Evolutionary conservation across 2,113 vertebrate species (phyloP).

Genomic region (Aramus guarauna): DNA sequence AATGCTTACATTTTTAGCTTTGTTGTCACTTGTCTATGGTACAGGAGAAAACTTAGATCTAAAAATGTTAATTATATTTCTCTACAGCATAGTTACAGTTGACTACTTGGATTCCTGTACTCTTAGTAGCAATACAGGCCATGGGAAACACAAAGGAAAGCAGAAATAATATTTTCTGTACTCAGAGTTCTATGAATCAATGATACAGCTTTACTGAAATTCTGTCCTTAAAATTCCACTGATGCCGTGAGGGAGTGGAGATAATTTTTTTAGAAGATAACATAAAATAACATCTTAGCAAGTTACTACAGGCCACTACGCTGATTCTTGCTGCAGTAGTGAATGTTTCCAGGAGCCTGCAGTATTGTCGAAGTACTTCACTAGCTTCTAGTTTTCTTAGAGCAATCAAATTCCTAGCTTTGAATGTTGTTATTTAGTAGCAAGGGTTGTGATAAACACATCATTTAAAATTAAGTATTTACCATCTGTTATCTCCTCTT

Average conservation of each 20-base stretch:
- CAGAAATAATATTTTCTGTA: neutral
- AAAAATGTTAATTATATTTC: neutral
- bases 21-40: neutral
- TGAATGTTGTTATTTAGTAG: neutral
- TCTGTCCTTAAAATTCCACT: neutral
- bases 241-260: neutral
- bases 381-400: neutral
- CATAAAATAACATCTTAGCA: neutral
- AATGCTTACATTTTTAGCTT: neutral
- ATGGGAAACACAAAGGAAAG: neutral
- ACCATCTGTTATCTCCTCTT: conserved; percentile 2
- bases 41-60: neutral
- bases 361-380: neutral
- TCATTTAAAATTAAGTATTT: conserved; percentile 38
- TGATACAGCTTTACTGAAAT: neutral
- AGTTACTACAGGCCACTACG: neutral
- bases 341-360: neutral
- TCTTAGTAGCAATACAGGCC: conserved; percentile 6
- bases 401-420: neutral
- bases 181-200: neutral
- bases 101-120: neutral
- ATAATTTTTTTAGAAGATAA: neutral
- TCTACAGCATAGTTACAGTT: conserved; percentile 1
- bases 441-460: conserved; percentile 7
- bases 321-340: neutral